Percentiles rank a stretch among this genome's conserved stretches.
These are phyloP conservation scores for Pseudomyrmex flavicornis DNA, from an alignment of 1,140 invertebrate genomes.

Conservation along the genomic window DNA sequence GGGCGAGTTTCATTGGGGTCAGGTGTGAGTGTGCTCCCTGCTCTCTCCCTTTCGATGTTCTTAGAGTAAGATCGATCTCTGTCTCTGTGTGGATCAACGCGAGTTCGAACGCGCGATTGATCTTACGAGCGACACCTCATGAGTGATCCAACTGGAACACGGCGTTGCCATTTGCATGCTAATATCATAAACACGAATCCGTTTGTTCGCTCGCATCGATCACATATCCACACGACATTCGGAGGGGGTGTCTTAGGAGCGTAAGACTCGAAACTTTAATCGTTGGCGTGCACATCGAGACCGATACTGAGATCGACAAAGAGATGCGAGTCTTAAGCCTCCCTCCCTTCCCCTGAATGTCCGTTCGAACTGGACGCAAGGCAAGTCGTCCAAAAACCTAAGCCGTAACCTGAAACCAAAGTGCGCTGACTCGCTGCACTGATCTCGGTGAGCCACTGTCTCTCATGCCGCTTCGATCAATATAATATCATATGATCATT, in stretches of 20 bases:
- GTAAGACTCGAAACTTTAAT: conserved; percentile 41
- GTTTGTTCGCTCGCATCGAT: conserved; percentile 67
- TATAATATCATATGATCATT: conserved; percentile 14
- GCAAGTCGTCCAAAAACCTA: conserved; percentile 69
- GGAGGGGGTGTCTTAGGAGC: not conserved
- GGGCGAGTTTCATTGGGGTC: conserved; percentile 83
- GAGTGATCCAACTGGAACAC: conserved; percentile 79
- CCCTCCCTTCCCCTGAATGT: conserved; percentile 50
- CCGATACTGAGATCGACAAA: conserved; percentile 19
- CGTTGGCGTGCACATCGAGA: conserved; percentile 27
- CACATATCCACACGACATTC: conserved; percentile 43
- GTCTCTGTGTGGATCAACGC: conserved; percentile 61
- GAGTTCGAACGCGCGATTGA: conserved; percentile 69
- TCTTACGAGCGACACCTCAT: conserved; percentile 79
- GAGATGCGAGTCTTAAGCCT: conserved; percentile 49
- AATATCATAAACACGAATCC: conserved; percentile 47
- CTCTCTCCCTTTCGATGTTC: conserved; percentile 81
- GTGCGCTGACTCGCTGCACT: conserved; percentile 19
- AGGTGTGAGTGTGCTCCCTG: conserved; percentile 83
- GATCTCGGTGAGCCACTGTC: conserved; percentile 61
- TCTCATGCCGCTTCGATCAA: conserved; percentile 21
- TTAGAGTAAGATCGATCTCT: conserved; percentile 77
- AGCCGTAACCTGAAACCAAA: conserved; percentile 4
- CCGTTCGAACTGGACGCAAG: conserved; percentile 74
- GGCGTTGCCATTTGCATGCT: conserved; percentile 80